Percentiles rank a stretch among this genome's conserved stretches.
Conservation (phyloP, 2,888 invertebrate genomes). For the Epinotia brunnichana region DNA sequence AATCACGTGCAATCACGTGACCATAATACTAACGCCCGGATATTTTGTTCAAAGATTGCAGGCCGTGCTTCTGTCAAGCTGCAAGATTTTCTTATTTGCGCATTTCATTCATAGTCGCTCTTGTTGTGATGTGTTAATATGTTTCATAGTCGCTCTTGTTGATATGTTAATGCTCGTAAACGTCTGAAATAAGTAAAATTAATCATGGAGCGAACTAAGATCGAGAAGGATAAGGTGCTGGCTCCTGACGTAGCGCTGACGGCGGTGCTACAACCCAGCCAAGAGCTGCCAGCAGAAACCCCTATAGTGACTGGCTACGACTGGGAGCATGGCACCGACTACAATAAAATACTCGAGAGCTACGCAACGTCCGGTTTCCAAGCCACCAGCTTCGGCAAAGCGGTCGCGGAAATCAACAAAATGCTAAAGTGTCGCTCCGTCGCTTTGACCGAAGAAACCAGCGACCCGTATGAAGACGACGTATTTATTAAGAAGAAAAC, state of each 20-base stretch:
- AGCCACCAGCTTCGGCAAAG: slow-evolving; percentile 96
- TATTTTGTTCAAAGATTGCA: no score
- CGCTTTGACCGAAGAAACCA: slow-evolving; percentile 86
- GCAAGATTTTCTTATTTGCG: not conserved
- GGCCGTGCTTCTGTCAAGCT: slow-evolving; percentile 8
- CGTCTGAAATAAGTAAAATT: slow-evolving; percentile 3
- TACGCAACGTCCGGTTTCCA: slow-evolving; percentile 96
- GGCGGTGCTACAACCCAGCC: slow-evolving; percentile 89
- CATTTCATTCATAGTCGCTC: not conserved
- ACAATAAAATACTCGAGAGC: slow-evolving; percentile 90
- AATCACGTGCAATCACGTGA: no score
- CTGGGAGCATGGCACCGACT: slow-evolving; percentile 95
- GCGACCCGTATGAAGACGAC: slow-evolving; percentile 89
- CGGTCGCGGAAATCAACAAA: slow-evolving; percentile 94
- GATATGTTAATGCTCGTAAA: slow-evolving; percentile 17
- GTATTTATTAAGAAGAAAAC: slow-evolving; percentile 89
- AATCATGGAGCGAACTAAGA: slow-evolving; percentile 64
- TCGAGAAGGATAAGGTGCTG: slow-evolving; percentile 59
- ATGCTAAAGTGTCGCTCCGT: slow-evolving; percentile 92
- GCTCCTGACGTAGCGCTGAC: slow-evolving; percentile 85
- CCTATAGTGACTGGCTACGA: slow-evolving; percentile 93
- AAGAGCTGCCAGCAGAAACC: slow-evolving; percentile 86
- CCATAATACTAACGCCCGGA: no score
- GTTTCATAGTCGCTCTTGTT: not conserved
- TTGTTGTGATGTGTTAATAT: no score